Percentiles rank a stretch among this genome's conserved stretches.
Conservation (phyloP, 2,888 invertebrate species). For the Pseudanteris insignis region DNA sequence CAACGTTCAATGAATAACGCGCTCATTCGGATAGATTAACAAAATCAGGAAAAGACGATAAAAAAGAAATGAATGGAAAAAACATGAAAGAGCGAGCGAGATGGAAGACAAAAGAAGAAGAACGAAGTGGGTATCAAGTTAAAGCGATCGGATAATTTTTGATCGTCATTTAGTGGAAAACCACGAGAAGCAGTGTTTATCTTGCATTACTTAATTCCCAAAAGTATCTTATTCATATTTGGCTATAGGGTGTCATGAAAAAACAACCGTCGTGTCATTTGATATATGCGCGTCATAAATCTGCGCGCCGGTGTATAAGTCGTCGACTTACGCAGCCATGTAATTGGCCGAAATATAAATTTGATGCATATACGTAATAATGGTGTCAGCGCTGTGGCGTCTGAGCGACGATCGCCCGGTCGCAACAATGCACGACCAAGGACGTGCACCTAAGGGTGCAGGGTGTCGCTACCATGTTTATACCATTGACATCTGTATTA, state of each 20-base stretch:
- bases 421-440: constrained; percentile 27
- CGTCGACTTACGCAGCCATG: constrained; percentile 24
- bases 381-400: constrained; percentile 4
- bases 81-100: too few relatives aligned
- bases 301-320: constrained; percentile 1
- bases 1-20: too few relatives aligned
- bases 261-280: constrained; percentile 13
- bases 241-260: background rate
- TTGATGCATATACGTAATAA: constrained; percentile 16
- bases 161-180: background rate
- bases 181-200: constrained; percentile 1
- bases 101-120: too few relatives aligned
- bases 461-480: constrained; percentile 39
- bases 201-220: background rate
- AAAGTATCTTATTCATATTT: constrained; percentile 6
- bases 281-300: constrained; percentile 24
- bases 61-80: too few relatives aligned
- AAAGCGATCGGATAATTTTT: too few relatives aligned
- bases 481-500: constrained; percentile 65
- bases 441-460: constrained; percentile 45
- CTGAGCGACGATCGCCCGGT: constrained; percentile 10
- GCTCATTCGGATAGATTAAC: too few relatives aligned
- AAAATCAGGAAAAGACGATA: too few relatives aligned
- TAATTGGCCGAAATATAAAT: constrained; percentile 35
- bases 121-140: too few relatives aligned